A percentile compares a stretch with the other conserved stretches of the same genome.
Evolutionary conservation across 1,140 invertebrate species (phyloP).

Genomic region (Eupristina koningsbergeri): DNA sequence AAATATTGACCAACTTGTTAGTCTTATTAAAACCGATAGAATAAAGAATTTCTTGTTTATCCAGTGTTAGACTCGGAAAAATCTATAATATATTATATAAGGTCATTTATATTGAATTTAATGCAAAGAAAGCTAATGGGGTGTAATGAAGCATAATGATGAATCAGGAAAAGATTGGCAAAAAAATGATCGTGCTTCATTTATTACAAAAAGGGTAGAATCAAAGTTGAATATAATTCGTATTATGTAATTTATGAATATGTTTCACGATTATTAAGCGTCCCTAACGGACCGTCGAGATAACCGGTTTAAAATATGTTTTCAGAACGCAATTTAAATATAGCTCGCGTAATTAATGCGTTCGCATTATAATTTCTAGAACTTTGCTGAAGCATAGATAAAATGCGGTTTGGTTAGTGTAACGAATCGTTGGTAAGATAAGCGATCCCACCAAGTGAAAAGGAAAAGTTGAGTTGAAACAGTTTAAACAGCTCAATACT

Average conservation of each 20-base stretch:
- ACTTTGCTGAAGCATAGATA: neutral
- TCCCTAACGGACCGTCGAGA: neutral
- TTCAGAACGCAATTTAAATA: neutral
- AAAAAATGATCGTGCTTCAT: neutral
- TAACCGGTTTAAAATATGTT: neutral
- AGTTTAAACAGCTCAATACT: neutral
- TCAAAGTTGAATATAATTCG: conserved; percentile 2
- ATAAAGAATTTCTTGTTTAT: neutral
- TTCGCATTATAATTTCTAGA: neutral
- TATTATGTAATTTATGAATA: neutral
- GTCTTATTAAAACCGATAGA: neutral
- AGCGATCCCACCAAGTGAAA: neutral
- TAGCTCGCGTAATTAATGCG: neutral
- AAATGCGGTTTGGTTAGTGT: neutral
- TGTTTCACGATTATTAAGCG: neutral
- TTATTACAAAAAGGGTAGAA: neutral
- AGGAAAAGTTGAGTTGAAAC: neutral
- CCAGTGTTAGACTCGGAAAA: neutral
- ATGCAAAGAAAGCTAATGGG: neutral
- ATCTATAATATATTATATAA: neutral
- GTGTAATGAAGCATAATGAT: neutral
- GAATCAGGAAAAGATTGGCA: neutral
- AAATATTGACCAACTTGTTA: neutral
- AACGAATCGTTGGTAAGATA: neutral
- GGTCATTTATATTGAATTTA: neutral